phyloP scores from a whole-genome alignment of 2,113 vertebrate species.

The Bungarus multicinctus region DNA sequence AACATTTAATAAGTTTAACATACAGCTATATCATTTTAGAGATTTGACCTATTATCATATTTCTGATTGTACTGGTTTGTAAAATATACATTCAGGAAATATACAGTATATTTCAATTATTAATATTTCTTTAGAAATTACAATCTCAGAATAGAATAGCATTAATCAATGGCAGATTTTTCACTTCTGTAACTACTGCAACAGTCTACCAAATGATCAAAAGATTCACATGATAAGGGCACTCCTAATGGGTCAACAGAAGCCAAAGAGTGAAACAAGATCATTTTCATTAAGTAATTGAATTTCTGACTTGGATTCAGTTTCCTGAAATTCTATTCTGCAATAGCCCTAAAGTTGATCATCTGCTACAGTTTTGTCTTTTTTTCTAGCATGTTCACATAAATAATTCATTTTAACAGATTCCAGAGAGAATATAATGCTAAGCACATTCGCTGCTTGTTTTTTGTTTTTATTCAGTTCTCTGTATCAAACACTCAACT shows the following conservation, averaged over 20 bases:
- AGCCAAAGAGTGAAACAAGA: conserved; percentile 42
- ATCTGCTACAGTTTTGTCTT: conserved; percentile 45
- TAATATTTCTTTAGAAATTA: conserved; percentile 24
- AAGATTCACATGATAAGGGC: background rate
- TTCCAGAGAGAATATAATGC: conserved; percentile 39
- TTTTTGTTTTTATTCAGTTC: conserved; percentile 4
- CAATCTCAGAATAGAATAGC: background rate
- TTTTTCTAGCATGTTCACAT: conserved; percentile 32
- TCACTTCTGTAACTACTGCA: background rate
- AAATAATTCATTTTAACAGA: conserved; percentile 57
- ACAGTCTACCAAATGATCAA: background rate
- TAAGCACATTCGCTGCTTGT: conserved; percentile 37
- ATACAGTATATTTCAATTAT: conserved; percentile 1
- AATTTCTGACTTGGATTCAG: conserved; percentile 50
- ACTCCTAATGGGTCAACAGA: conserved; percentile 13
- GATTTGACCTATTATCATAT: background rate
- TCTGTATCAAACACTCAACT: background rate
- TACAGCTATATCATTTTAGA: background rate
- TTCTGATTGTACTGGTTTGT: background rate
- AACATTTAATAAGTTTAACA: background rate
- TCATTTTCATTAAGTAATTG: conserved; percentile 51
- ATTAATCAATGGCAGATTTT: background rate
- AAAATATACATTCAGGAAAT: background rate
- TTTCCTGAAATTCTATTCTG: conserved; percentile 56
- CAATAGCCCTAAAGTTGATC: conserved; percentile 40